Base-by-base conservation (phyloP, 2,113 vertebrate genomes). In the Ammospiza caudacuta region DNA sequence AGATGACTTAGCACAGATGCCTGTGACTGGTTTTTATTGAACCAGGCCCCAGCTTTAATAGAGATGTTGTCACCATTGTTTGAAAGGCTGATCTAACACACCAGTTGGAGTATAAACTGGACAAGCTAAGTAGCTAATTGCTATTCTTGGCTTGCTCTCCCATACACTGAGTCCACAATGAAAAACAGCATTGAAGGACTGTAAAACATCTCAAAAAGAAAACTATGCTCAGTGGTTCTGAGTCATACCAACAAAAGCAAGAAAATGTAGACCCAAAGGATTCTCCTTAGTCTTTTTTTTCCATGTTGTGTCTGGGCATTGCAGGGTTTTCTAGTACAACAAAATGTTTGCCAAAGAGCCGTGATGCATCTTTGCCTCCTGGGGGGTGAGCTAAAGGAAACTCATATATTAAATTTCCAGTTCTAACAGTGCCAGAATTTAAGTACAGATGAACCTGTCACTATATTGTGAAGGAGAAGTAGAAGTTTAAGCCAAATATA, bases 111-210 rank as follows among this genome's bases (percentile, higher is more conserved):
- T 62, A 84, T 95, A 87, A 97, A 75, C 87, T 64, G 75, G 88
- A 94, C 94, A 95, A 92, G 81, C 85, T 95, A 95, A 97, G 94
- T 94, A 97, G 63, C 46, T 97, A 95, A 96, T 96, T 96, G 94
- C 96, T 97, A 93, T 97, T 98, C 94, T 97, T 98, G 94, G 96
- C 96, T 95, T 61, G 63, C 59, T 47, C 74, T 96, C 79, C 57
- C 68, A 28, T 67, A 59, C 35, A 28, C 55, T 47, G 75, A 84
- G 24, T 90, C 66, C 80, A 90, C 0, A 2, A 92, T 21, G 44
- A 95, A 95, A 95, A 94, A 94, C 79, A 96, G 67, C 72, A 70
- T 49, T 82, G 69, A 28, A 82, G 62, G 82, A 82, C 69, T 90
- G 63, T 87, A 92, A 96, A 97, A 93, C 10, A 94, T 92, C 79